Evolutionary conservation across 1,140 invertebrate species (phyloP).

Genomic region (Hypothenemus hampei): DNA sequence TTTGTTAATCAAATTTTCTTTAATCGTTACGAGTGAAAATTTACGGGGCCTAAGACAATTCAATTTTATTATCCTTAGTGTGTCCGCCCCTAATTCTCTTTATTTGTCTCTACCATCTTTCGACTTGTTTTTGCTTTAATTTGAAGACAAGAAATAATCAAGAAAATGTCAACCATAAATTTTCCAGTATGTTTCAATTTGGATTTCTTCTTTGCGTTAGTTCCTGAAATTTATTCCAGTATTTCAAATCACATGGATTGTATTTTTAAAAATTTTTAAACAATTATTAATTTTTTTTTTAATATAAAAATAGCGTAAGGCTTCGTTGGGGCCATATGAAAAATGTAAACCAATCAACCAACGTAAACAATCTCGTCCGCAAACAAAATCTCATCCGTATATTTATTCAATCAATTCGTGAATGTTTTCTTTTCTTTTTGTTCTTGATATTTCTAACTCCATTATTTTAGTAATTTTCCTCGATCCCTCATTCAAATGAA

Average conservation of each 20-base stretch:
- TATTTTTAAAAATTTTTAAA: no score
- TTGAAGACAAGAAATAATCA: neutral
- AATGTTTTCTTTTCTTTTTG: neutral
- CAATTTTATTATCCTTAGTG: neutral
- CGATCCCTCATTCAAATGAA: conserved; percentile 3
- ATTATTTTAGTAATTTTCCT: conserved; percentile 5
- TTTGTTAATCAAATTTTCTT: conserved; percentile 8
- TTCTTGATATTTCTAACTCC: neutral
- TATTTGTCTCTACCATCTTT: no score
- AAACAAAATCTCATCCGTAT: neutral
- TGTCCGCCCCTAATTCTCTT: neutral
- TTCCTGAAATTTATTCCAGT: no score
- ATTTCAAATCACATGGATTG: no score
- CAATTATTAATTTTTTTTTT: no score
- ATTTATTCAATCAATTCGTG: neutral
- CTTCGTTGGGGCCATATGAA: no score
- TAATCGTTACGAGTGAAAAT: neutral
- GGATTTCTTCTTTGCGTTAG: no score
- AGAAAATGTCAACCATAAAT: no score
- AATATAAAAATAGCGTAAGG: no score
- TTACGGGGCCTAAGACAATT: neutral
- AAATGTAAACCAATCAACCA: neutral
- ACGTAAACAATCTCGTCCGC: no score
- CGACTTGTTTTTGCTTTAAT: neutral
- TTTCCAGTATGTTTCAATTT: no score